Conservation (phyloP, 2,797 vertebrate genomes). For the Tapera naevia region DNA sequence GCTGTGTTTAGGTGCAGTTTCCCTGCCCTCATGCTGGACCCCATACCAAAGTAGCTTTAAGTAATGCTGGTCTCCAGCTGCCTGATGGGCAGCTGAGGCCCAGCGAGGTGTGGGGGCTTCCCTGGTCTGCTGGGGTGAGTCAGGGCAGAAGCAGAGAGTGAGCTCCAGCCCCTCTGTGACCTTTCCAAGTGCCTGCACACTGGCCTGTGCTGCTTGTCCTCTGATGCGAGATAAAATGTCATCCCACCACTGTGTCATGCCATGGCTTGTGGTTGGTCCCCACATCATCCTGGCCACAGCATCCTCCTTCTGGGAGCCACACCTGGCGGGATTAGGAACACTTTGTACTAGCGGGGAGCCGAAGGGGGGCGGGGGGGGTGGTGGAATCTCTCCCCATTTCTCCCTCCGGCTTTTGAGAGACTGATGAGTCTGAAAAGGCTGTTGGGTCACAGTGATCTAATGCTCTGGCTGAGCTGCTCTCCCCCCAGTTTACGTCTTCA, state of each 20-base stretch:
- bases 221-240: background rate
- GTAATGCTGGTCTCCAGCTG: no score
- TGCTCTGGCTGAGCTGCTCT: background rate
- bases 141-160: background rate
- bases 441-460: background rate
- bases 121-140: background rate
- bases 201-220: background rate
- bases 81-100: background rate
- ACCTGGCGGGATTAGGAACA: background rate
- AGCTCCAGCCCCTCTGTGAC: background rate
- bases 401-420: background rate
- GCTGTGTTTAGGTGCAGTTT: background rate
- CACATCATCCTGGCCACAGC: background rate
- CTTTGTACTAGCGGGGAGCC: background rate
- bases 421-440: background rate
- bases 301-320: background rate
- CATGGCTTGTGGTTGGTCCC: background rate
- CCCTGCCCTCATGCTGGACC: background rate
- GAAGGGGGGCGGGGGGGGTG: no score
- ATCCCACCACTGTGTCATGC: background rate
- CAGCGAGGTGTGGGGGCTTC: background rate
- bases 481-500: background rate
- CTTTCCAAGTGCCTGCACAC: accelerated
- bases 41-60: accelerated
- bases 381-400: background rate